These are phyloP conservation scores for Yponomeuta plumbellus DNA, from an alignment of 2,888 invertebrate species.

Conservation along the genomic window DNA sequence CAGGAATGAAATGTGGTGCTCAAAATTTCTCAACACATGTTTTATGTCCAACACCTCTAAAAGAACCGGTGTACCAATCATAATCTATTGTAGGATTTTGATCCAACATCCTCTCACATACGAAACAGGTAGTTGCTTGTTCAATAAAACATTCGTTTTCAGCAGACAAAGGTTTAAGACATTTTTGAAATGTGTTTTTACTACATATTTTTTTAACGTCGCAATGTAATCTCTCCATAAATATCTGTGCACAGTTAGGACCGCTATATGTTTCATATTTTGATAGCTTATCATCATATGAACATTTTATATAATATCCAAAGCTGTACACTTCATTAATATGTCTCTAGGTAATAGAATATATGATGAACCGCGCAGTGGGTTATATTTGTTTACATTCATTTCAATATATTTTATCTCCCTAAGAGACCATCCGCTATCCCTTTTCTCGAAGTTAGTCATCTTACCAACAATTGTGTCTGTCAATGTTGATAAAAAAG, in stretches of 20 bases:
- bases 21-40: conserved; percentile 28
- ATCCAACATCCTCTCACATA: conserved; percentile 24
- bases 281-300: conserved; percentile 29
- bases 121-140: conserved; percentile 21
- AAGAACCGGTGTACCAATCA: conserved; percentile 28
- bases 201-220: conserved; percentile 24
- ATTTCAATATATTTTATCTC: too few relatives aligned
- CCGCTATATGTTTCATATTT: conserved; percentile 30
- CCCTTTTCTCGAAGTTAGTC: too few relatives aligned
- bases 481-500: too few relatives aligned
- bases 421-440: too few relatives aligned
- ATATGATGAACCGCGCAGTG: too few relatives aligned
- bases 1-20: conserved; percentile 23
- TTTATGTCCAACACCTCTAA: conserved; percentile 29
- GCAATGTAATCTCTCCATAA: conserved; percentile 26
- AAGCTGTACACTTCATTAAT: conserved; percentile 30
- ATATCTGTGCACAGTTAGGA: conserved; percentile 27
- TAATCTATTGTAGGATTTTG: conserved; percentile 23
- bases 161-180: conserved; percentile 17
- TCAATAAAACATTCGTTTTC: conserved; percentile 18
- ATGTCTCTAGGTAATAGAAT: too few relatives aligned
- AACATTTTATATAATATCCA: conserved; percentile 33
- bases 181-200: conserved; percentile 21
- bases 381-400: too few relatives aligned
- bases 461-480: too few relatives aligned